Conservation (phyloP, 2,113 vertebrate genomes). For the Tichodroma muraria region DNA sequence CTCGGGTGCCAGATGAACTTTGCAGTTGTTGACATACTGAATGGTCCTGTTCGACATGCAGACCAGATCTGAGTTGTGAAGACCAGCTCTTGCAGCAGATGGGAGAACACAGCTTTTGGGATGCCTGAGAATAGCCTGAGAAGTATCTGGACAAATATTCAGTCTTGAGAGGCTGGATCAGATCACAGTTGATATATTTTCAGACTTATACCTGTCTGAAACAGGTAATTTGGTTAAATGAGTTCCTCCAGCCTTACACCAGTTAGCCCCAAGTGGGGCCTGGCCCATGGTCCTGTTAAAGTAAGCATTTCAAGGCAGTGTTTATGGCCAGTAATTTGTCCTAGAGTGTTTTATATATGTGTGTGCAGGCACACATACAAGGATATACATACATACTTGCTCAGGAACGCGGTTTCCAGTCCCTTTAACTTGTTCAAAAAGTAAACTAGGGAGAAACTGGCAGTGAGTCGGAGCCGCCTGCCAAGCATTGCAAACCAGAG, state of each 20-base stretch:
- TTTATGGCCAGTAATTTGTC: conserved; percentile 31
- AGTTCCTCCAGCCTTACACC: not conserved
- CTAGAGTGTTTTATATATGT: not conserved
- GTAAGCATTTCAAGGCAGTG: not conserved
- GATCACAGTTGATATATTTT: not conserved
- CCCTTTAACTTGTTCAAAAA: conserved; percentile 37
- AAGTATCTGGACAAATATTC: not conserved
- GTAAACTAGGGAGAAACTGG: conserved; percentile 48
- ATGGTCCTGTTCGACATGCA: not conserved
- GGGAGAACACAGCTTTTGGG: not conserved
- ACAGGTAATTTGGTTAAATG: not conserved
- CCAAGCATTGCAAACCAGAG: conserved; percentile 42
- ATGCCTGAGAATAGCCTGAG: not conserved
- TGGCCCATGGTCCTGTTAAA: not conserved
- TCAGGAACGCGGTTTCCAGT: not conserved
- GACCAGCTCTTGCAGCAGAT: not conserved
- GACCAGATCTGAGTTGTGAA: not conserved
- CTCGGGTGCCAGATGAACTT: not conserved
- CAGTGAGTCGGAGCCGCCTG: not conserved
- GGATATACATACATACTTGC: not conserved
- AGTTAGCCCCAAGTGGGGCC: not conserved
- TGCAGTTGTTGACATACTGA: not conserved
- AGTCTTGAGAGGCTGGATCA: not conserved
- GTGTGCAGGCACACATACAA: not conserved
- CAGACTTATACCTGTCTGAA: not conserved